Base-by-base conservation (phyloP, 2,888 invertebrate species). In the Minunthozetes semirufus region DNA sequence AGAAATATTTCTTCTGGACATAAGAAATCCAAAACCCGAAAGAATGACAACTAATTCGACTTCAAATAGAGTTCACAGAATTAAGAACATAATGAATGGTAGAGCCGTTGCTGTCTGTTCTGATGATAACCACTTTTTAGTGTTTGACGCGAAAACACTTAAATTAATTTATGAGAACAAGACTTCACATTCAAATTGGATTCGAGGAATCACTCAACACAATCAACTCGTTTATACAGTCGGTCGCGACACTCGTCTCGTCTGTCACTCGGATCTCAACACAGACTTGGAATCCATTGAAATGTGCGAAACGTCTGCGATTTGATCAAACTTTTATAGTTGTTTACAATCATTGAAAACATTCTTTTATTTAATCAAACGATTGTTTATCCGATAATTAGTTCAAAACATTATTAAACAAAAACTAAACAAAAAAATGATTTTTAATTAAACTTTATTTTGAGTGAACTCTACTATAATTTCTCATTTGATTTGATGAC, bases 121-220 rank as follows among this genome's bases (percentile, higher is more conserved):
- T 15, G 46, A 70, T 38, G 70, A 70, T 13, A 46, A 25, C 22
- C 15, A 25, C 5, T 70, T 70, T 13, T 19, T 22, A 70, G 42
- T 70, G 0, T 46, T 46, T 1, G n/a, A 42, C 1, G 1, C 22
- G 1, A 46, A 70, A n/a, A 13, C 19, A 17, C 13, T 70, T 6
- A 46, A 46, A 13, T 25, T 46, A 17, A 48, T 70, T 25, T 46
- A 70, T 48, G 70, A 70, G 48, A 25, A 70, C 70, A 46, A 19
- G 66, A 66, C 38, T 1, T 66, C 19, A 11, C 66, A 66, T 66
- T 27, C 70, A 25, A 19, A 48, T 70, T 70, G 70, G 70, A 17
- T 70, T 15, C 70, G 70, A 46, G 70, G 1, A 2, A 9, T 48
- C 5, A 5, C 19, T 48, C 15, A 70, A 25, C 25, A 70, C 46